phyloP scores from a whole-genome alignment of 2,888 invertebrate genomes.

The Thereva nobilitata region DNA sequence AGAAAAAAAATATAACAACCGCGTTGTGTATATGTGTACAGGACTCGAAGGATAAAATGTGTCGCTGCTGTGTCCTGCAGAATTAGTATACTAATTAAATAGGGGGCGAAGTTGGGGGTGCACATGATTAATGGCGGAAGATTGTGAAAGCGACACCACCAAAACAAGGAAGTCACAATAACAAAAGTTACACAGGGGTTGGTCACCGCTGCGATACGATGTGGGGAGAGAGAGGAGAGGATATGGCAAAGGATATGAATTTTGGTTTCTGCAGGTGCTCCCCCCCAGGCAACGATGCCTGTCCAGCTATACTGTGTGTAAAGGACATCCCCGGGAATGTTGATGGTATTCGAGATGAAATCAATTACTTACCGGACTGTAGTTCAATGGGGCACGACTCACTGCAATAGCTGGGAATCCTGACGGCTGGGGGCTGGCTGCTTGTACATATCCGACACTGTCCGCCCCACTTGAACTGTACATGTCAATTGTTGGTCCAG shows the following conservation, averaged over 20 bases:
- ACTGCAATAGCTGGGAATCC: conserved; percentile 93
- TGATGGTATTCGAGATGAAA: conserved; percentile 24
- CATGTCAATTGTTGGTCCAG: conserved; percentile 89
- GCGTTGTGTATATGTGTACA: too few species aligned
- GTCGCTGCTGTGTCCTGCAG: neutral
- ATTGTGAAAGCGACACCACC: conserved; percentile 18
- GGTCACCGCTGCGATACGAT: too few species aligned
- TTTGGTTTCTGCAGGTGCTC: too few species aligned
- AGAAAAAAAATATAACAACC: too few species aligned
- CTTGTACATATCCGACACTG: conserved; percentile 93
- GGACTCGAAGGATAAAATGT: neutral
- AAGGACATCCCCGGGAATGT: neutral
- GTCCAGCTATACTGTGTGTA: too few species aligned
- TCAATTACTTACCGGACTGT: conserved; percentile 79
- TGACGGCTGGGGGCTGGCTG: conserved; percentile 95
- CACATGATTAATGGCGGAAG: conserved; percentile 17
- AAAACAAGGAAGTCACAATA: too few species aligned
- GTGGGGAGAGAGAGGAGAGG: too few species aligned
- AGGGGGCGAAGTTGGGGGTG: neutral
- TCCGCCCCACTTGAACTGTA: conserved; percentile 86
- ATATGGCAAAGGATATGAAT: too few species aligned
- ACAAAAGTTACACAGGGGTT: too few species aligned
- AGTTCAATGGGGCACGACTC: conserved; percentile 90
- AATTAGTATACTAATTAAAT: conserved; percentile 31
- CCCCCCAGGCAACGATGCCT: too few species aligned